Conservation (phyloP, 35 echinoderm and acorn worm genomes). For the Apostichopus parvimensis region DNA sequence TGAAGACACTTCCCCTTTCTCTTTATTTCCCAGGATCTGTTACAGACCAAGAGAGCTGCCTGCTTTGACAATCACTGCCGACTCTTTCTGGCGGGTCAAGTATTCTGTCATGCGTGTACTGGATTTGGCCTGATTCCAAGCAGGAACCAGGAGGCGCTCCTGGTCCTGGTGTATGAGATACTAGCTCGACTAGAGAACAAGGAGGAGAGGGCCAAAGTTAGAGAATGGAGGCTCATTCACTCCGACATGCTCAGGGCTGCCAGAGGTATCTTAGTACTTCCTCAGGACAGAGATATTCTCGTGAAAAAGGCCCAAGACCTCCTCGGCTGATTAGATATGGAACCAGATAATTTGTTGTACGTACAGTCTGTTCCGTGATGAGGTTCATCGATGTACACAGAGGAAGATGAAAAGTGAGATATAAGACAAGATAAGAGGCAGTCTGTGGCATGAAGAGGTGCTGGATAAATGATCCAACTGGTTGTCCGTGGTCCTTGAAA, state of each 20-base stretch:
- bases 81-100: conserved; percentile 13
- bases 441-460: too few relatives aligned
- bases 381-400: too few relatives aligned
- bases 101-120: conserved; percentile 18
- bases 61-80: background rate
- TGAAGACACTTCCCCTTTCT: background rate
- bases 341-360: background rate
- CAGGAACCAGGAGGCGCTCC: background rate
- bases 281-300: background rate
- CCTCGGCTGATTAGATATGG: background rate
- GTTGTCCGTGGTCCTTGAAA: too few relatives aligned
- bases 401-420: too few relatives aligned
- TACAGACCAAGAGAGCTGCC: background rate
- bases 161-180: conserved; percentile 2
- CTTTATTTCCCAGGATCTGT: background rate
- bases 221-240: conserved; percentile 4
- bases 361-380: too few relatives aligned
- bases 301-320: conserved; percentile 1
- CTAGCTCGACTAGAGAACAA: background rate
- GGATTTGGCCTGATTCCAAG: background rate
- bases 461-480: too few relatives aligned
- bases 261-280: background rate
- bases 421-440: too few relatives aligned
- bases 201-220: background rate
- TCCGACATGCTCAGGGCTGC: conserved; percentile 3